Evolutionary conservation across 1,140 invertebrate species (phyloP), one percentile per base, ranked within the genome.

Genomic region (Caenorhabditis remanei): DNA sequence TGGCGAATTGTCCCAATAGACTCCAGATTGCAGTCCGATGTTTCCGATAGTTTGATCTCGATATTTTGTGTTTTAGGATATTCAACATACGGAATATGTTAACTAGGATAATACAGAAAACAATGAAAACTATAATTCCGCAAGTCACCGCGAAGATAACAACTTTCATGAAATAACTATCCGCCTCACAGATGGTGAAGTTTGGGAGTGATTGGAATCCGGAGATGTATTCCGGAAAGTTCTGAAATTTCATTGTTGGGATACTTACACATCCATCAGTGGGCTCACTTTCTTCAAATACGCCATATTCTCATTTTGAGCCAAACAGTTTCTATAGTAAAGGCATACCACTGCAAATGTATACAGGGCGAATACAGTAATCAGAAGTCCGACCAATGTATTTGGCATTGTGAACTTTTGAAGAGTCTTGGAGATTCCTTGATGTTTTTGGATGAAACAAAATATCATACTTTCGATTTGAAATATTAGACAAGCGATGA

Each of bases 371-470:
- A 65, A 40, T 13, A 40, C 9, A 2, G 9, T 2, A 40, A 65
- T 40, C 11, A 65, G 8, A 40, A 32, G 9, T 13, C 9, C 1
- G 40, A 65, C 24, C 24, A 65, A 11, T 8, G 9, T 40, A 11
- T 65, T 65, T 0, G 61, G 61, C 11, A 65, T 65, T 11, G 9
- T 9, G 9, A 13, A 40, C 16, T 65, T 65, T 40, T 9, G 4
- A 8, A 40, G 16, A 32, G 24, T 32, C 40, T 9, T 13, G 6
- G 61, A 21, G 0, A 65, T 65, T 14, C 9, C 32, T 40, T 65
- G 61, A 65, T 65, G 61, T 40, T 65, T 65, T 16, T 40, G 21
- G 21, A 65, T 9, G 16, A 65, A 65, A 65, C 61, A 65, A 16
- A 40, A 32, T 3, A 65, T 65, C 61, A 65, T 65, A 40, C 61